These are phyloP conservation scores for Choloepus hoffmanni DNA, from an alignment of 2,113 vertebrate genomes.

Conservation along the genomic window DNA sequence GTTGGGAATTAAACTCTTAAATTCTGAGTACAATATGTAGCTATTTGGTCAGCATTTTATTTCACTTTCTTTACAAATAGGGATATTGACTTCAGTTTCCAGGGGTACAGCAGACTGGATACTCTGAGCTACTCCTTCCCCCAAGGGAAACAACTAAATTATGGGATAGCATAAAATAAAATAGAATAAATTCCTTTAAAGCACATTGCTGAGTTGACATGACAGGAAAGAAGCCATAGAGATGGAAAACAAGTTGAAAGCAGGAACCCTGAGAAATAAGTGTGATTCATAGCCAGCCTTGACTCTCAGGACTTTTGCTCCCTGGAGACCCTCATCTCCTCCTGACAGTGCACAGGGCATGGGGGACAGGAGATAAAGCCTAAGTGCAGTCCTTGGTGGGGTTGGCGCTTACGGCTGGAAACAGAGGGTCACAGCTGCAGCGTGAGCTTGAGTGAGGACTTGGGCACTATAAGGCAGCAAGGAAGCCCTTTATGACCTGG, in stretches of 20 bases:
- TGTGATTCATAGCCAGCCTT: not conserved
- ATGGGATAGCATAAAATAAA: not conserved
- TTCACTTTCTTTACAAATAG: not conserved
- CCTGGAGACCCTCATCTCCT: not conserved
- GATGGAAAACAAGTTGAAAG: not conserved
- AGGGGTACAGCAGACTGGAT: not conserved
- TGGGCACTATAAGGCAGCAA: not conserved
- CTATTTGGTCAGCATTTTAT: not conserved
- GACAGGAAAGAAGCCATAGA: not conserved
- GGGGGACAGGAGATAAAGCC: not conserved
- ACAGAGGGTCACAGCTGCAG: not conserved
- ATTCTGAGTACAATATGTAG: not conserved
- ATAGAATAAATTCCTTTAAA: too few relatives aligned
- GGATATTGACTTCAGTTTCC: not conserved
- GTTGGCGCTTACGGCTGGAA: not conserved
- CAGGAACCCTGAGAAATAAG: not conserved
- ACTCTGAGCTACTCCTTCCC: not conserved
- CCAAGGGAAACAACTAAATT: not conserved
- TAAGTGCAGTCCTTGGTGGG: not conserved
- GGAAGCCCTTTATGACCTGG: fast-evolving
- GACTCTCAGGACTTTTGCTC: not conserved
- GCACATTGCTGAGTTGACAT: not conserved
- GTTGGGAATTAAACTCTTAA: not conserved
- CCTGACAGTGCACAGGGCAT: not conserved
- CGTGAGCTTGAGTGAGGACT: not conserved